A percentile compares a stretch with the other conserved stretches of the same genome.
Evolutionary conservation across 2,113 vertebrate species (phyloP).

Genomic region (Sander vitreus): DNA sequence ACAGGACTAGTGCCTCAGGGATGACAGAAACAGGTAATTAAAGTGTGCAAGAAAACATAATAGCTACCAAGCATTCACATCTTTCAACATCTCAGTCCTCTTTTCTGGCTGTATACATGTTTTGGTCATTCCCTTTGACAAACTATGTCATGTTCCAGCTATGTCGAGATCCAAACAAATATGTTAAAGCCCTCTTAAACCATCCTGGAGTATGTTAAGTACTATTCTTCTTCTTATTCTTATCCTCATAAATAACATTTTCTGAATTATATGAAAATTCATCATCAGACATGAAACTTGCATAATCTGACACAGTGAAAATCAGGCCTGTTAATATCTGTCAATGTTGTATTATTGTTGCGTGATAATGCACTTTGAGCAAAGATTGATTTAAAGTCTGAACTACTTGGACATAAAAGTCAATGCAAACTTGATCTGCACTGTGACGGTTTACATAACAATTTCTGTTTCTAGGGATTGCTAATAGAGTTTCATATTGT

Average conservation of each 20-base stretch:
- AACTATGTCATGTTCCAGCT: constrained; percentile 33
- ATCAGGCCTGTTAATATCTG: not conserved
- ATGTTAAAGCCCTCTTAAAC: constrained; percentile 15
- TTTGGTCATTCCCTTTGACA: constrained; percentile 40
- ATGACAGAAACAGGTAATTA: constrained; percentile 55
- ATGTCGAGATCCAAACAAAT: constrained; percentile 26
- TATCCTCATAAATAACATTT: not conserved
- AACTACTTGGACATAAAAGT: not conserved
- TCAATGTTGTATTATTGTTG: not conserved
- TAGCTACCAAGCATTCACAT: constrained; percentile 11
- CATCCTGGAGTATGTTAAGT: not conserved
- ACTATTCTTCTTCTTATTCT: no score
- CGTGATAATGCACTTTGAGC: not conserved
- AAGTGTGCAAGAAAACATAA: constrained; percentile 29
- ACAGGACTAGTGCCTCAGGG: constrained; percentile 43
- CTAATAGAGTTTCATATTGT: not conserved
- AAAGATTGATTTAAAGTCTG: not conserved
- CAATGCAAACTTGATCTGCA: not conserved
- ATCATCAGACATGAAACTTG: not conserved
- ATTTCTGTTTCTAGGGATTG: not conserved
- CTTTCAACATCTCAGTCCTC: constrained; percentile 44
- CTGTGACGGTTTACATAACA: not conserved
- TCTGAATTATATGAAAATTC: not conserved
- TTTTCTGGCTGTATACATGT: constrained; percentile 37
- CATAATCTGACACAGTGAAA: not conserved